phyloP scores from a whole-genome alignment of 2,113 vertebrate species.

The Ailuropoda melanoleuca region DNA sequence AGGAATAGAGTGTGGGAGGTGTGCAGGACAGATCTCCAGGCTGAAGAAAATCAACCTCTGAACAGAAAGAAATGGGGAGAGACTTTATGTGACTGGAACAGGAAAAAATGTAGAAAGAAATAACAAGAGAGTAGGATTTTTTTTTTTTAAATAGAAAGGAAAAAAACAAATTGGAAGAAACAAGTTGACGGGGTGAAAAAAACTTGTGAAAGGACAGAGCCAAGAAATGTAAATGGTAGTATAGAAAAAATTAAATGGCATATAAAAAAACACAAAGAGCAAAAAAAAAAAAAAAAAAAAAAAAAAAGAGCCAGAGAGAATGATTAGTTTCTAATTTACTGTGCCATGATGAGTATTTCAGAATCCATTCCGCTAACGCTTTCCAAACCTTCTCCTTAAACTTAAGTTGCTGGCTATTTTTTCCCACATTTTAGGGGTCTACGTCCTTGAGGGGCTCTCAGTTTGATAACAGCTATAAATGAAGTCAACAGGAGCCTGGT shows the following conservation, averaged over 20 bases:
- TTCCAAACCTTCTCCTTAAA: not conserved
- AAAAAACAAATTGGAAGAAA: not conserved
- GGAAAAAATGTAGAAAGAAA: not conserved
- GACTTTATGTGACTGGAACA: not conserved
- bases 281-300: not conserved
- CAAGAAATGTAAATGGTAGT: not conserved
- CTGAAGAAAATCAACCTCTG: conserved; percentile 19
- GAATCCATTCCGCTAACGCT: not conserved
- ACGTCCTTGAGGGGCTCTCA: not conserved
- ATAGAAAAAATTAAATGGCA: not conserved
- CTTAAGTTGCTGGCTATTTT: not conserved
- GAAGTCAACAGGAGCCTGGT: not conserved
- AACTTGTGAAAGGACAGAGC: not conserved
- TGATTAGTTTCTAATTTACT: not conserved
- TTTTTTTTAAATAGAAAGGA: not conserved
- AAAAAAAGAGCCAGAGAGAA: not conserved
- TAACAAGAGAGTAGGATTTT: not conserved
- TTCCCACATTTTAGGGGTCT: not conserved
- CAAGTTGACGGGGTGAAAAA: not conserved
- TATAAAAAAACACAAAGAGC: not conserved
- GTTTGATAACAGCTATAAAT: not conserved
- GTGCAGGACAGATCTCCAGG: not conserved
- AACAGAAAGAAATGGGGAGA: not conserved
- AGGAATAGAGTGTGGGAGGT: not conserved
- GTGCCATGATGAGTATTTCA: not conserved